Evolutionary conservation across 2,888 invertebrate genomes (phyloP), one percentile per base, ranked within the genome.

Genomic region (Mayetiola destructor): DNA sequence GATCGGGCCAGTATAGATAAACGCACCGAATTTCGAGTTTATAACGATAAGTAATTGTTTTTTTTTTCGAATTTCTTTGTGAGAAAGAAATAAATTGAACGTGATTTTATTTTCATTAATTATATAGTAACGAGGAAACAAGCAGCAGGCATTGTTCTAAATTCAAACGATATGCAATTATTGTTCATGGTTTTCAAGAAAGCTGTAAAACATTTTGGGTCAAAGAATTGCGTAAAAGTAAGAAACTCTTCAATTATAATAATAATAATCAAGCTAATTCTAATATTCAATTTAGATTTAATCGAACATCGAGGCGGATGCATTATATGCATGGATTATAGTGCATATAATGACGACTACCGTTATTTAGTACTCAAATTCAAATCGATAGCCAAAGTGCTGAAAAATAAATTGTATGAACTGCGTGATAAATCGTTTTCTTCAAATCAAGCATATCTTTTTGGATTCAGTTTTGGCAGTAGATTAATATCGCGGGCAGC

Each of bases 401-500:
- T 71, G 18, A 62, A 62, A 1, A 59, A 62, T 4, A 64, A 68
- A 42, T 55, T 71, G 12, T 18, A 62, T 2, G 60, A 63, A 0
- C 56, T 70, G 4, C 59, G 65, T 14, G 57, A 59, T 14, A 61
- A 64, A 55, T 70, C 70, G 3, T 63, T 71, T 2, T 61, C 66
- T 56, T 64, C 67, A 1, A 61, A 59, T 3, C 62, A 62, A 5
- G 65, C 64, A 0, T 69, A 64, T 54, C 65, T 71, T 61, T 71
- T 70, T 62, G 72, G 71, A n/a, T 71, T 71, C 40, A 70, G 70
- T 57, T 68, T 67, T 59, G 71, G 71, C 10, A 71, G 69, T 0
- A 69, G 69, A 61, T 56, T 71, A 30, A 70, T 69, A 0, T 64
- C 67, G 0, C 63, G 66, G 16, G 65, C 71, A 2, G 71, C 70